Evolutionary conservation across 2,888 invertebrate species (phyloP), one percentile per base, ranked within the genome.

Genomic region (Synergus itoensis): DNA sequence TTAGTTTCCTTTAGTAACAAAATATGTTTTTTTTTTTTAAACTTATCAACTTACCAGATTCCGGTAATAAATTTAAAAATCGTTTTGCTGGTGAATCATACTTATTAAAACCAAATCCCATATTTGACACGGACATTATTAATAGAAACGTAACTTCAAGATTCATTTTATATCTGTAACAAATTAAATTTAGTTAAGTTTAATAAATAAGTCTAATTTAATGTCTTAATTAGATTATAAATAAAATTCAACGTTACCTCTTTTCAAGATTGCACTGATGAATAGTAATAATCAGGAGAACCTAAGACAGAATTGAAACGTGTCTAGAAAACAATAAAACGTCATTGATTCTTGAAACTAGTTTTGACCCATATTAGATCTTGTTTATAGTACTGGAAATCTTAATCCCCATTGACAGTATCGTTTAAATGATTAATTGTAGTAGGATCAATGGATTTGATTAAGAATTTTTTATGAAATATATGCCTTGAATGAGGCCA

Each of bases 361-460:
- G 45, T 28, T 28, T 28, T 69, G 45, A 45, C 21, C 16, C 9
- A 21, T 45, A 45, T 45, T 69, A 69, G 5, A 9, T 16, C 67
- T 45, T 28, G 45, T 45, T 69, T 69, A 67, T 67, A 48, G 43
- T 28, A 48, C 16, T 45, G 16, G 14, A 69, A 69, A 21, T 67
- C 67, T 28, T 28, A 48, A 69, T 28, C 16, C 45, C 28, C 28
- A 45, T 48, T 69, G 69, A 69, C 69, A 69, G 45, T 69, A 48
- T 69, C 69, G 21, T 41, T 43, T 1, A 67, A 67, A 21, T 67
- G 67, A 67, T 67, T 69, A 69, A 69, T 28, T 48, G 45, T 18
- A 45, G 28, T 14, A 69, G 69, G 69, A 69, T 69, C 28, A 69
- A 21, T 14, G 45, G 69, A 69, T 48, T 69, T 69, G 16, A 69